These are phyloP conservation scores for Kuschelorhynchus macadamiae DNA, from an alignment of 2,888 invertebrate genomes.

Conservation along the genomic window DNA sequence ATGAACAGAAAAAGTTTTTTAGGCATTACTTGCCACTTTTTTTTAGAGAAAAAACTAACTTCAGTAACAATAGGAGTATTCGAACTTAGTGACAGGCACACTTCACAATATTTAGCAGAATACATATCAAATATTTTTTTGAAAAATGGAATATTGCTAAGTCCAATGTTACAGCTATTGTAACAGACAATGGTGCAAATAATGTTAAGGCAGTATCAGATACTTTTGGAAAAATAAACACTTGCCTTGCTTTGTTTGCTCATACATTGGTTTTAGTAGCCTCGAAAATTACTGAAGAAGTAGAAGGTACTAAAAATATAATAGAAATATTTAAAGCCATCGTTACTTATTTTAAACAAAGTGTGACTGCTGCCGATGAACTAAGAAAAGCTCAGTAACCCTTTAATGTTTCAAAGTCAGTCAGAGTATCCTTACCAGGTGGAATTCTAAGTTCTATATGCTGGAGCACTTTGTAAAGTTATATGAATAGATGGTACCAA, in stretches of 20 bases:
- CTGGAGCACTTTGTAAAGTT: too few relatives aligned
- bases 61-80: conserved; percentile 4
- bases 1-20: conserved; percentile 7
- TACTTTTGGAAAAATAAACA: conserved; percentile 12
- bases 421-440: conserved; percentile 58
- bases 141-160: too few relatives aligned
- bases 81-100: conserved; percentile 46
- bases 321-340: background rate
- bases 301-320: too few relatives aligned
- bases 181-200: too few relatives aligned
- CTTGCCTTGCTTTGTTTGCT: background rate
- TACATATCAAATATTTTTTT: conserved; percentile 47
- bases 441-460: conserved; percentile 60
- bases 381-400: too few relatives aligned
- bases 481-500: too few relatives aligned
- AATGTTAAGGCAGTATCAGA: conserved; percentile 30
- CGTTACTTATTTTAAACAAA: conserved; percentile 14
- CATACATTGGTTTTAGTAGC: background rate
- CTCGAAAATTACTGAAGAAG: background rate
- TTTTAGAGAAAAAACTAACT: background rate
- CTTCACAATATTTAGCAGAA: too few relatives aligned
- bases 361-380: too few relatives aligned
- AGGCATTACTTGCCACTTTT: conserved; percentile 11
- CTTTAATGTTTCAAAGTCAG: conserved; percentile 40
- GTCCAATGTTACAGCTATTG: too few relatives aligned